Evolutionary conservation across 2,888 invertebrate genomes (phyloP), one percentile per base, ranked within the genome.

Genomic region (Tortricodes alternella): DNA sequence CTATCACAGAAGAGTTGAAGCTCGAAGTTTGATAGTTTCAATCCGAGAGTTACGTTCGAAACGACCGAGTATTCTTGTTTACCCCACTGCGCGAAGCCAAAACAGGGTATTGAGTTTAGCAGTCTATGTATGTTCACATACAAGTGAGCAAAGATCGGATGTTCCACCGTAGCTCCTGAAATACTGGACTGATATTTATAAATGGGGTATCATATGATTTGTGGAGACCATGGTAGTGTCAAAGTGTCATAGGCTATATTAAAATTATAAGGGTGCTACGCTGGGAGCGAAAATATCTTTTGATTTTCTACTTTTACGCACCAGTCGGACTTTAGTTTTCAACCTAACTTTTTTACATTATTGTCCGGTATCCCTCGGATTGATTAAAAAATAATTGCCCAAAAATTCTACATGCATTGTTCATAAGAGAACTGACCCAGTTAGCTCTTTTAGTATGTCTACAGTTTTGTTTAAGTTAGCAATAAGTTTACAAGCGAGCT

Each of bases 1-100:
- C 76, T 70, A 72, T 68, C 71, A 71, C 70, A 66, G 65, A 73
- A 72, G 69, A 70, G 59, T 59, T 61, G 56, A 58, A 58, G 53
- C 46, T 55, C 44, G 64, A 66, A 63, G 59, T 64, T 13, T 13
- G 18, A 38, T 3, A 39, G 8, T 63, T 60, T 64, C 58, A 48
- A 48, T 55, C 48, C 23, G 48, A 43, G 55, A 41, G 55, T 29
- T 37, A 27, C n/a, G n/a, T n/a, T n/a, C n/a, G n/a, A n/a, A n/a
- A n/a, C n/a, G n/a, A n/a, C n/a, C n/a, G n/a, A n/a, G n/a, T n/a
- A n/a, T n/a, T n/a, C n/a, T n/a, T n/a, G n/a, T n/a, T n/a, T n/a
- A n/a, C n/a, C n/a, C n/a, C n/a, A n/a, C n/a, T n/a, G n/a, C n/a
- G n/a, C n/a, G n/a, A n/a, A n/a, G n/a, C n/a, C n/a, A n/a, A n/a